Base-by-base conservation (phyloP, 2,113 vertebrate species). In the Acrocephalus arundinaceus region DNA sequence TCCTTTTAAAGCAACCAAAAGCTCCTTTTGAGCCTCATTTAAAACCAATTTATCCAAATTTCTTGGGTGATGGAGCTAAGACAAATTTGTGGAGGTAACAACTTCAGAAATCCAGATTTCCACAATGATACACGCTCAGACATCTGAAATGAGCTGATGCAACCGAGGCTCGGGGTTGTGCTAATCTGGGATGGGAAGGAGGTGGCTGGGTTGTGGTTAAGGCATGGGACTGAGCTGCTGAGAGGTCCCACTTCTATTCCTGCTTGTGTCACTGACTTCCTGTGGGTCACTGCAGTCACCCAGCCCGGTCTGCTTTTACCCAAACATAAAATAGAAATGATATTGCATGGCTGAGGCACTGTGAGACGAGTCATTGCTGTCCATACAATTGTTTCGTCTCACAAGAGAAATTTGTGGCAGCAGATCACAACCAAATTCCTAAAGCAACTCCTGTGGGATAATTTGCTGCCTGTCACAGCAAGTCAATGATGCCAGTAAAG, bases 171-270 rank as follows among this genome's bases (percentile, higher is more conserved):
- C 11, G 2, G 78, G 49, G 55, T 85, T 97, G 85, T 94, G 92
- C 94, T 91, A 81, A 86, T 83, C 28, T 86, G 63, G 67, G 72
- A 45, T 95, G 89, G 91, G 86, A 82, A 96, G 92, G 90, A 87
- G 96, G 76, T 75, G 76, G 92, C 83, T 65, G 27, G 72, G 65
- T 68, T 92, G 96, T 95, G 93, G 95, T 96, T 93, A 75, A 41
- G 87, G 88, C 96, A 96, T 96, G 96, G 96, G 96, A 95, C 94
- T 82, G 71, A 54, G 92, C 88, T 94, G 93, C 94, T 96, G 90
- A 94, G 93, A 94, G 94, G 86, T 84, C 92, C 49, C 5, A 4
- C 72, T 93, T 86, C 96, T 93, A 62, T 95, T 95, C 93, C 92
- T 95, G 92, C 20, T 89, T 49, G 28, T 96, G 92, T 86, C 88